Evolutionary conservation across 2,888 invertebrate species (phyloP).

Genomic region (Reticulitermes lucifugus): DNA sequence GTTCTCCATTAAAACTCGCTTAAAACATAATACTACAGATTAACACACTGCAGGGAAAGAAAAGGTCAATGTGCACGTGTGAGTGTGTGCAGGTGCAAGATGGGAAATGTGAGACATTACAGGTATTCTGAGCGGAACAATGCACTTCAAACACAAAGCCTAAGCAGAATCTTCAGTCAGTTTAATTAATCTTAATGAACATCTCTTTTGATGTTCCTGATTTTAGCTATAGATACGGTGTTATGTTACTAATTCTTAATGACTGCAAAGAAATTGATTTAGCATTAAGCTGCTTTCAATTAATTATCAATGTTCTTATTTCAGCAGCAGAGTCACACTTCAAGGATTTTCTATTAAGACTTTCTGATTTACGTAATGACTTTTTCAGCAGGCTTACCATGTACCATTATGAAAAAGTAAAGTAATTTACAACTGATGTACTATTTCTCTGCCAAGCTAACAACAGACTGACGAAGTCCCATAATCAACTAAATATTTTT

Average conservation of each 20-base stretch:
- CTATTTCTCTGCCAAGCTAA: no score
- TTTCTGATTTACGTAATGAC: neutral
- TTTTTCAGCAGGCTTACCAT: neutral
- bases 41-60: no score
- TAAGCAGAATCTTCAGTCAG: neutral
- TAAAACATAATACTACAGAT: no score
- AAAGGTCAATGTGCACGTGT: no score
- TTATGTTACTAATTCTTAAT: neutral
- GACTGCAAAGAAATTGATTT: neutral
- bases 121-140: no score
- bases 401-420: neutral
- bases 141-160: no score
- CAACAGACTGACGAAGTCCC: no score
- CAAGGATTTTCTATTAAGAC: neutral
- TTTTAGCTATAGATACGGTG: neutral
- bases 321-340: neutral
- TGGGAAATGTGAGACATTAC: no score
- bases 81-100: no score
- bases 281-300: neutral
- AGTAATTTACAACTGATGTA: neutral
- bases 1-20: no score
- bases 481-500: no score
- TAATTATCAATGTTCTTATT: neutral
- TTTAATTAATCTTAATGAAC: neutral
- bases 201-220: neutral